phyloP scores from a whole-genome alignment of 2,888 invertebrate species.

The Callyntrura guangdongensis region DNA sequence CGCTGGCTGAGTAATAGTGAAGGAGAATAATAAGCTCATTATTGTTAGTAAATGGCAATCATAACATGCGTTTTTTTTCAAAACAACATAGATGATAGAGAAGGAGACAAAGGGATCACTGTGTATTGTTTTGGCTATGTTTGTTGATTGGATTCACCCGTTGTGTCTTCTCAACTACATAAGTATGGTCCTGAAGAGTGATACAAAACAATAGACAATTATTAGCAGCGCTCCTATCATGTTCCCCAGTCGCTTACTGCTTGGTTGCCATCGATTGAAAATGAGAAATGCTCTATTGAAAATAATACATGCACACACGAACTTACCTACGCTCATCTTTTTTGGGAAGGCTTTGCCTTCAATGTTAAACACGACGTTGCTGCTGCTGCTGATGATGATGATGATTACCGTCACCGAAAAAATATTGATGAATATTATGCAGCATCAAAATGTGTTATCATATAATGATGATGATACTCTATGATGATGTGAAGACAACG shows the following conservation, averaged over 20 bases:
- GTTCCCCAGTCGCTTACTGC: neutral
- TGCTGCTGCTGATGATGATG: too few relatives aligned
- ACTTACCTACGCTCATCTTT: neutral
- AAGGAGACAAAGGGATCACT: constrained; percentile 19
- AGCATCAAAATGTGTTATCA: neutral
- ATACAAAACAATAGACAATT: constrained; percentile 71
- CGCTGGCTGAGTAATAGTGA: neutral
- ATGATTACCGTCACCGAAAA: constrained; percentile 23
- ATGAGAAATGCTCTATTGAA: neutral
- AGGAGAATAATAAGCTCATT: constrained; percentile 54
- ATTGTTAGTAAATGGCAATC: constrained; percentile 49
- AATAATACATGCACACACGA: neutral
- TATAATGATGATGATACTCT: too few relatives aligned
- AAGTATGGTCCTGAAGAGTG: neutral
- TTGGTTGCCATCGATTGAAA: constrained; percentile 35
- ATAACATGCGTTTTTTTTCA: constrained; percentile 38
- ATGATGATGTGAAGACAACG: neutral
- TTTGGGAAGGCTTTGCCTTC: constrained; percentile 9
- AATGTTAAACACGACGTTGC: neutral
- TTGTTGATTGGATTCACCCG: constrained; percentile 60
- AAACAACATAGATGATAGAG: constrained; percentile 2
- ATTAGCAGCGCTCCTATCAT: constrained; percentile 44
- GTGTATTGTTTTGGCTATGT: constrained; percentile 30
- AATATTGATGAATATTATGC: neutral
- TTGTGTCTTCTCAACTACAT: neutral